phyloP scores from a whole-genome alignment of 2,113 vertebrate genomes.

The Forbesichthys agassizii region DNA sequence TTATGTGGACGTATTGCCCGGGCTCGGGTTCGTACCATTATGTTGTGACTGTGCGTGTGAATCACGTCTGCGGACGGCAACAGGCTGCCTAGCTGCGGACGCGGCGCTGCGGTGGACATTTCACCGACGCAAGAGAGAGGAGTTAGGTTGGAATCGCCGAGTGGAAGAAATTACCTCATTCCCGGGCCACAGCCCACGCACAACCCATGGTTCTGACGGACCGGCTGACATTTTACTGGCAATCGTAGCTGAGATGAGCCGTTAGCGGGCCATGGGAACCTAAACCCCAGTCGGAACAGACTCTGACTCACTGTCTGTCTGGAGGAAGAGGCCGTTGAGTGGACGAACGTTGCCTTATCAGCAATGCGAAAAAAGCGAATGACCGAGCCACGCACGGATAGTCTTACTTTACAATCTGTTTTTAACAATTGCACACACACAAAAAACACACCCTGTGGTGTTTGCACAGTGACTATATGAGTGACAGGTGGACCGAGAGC shows the following conservation, averaged over 20 bases:
- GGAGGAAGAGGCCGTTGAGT: constrained; percentile 35
- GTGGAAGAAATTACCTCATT: constrained; percentile 75
- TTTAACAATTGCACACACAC: not conserved
- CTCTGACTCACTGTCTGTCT: constrained; percentile 75
- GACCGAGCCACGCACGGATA: not conserved
- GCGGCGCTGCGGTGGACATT: not conserved
- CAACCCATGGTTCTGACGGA: constrained; percentile 6
- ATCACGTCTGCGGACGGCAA: constrained; percentile 36
- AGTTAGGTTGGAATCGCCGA: constrained; percentile 27
- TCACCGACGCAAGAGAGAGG: not conserved
- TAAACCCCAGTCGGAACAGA: constrained; percentile 43
- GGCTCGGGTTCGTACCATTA: too few species aligned
- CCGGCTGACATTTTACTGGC: constrained; percentile 32
- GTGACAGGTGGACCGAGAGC: constrained; percentile 68
- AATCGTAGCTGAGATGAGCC: constrained; percentile 25
- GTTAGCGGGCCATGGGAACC: constrained; percentile 59
- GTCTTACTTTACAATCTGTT: not conserved
- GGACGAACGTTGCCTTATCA: not conserved
- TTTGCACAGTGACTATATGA: constrained; percentile 61
- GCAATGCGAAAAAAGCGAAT: not conserved
- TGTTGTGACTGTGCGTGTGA: constrained; percentile 15
- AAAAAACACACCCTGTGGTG: constrained; percentile 25
- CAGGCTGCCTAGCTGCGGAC: constrained; percentile 26
- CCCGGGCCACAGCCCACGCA: constrained; percentile 60
- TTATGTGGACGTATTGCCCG: too few species aligned